Conservation (phyloP, 1,140 invertebrate genomes). For the Centruroides sculpturatus region DNA sequence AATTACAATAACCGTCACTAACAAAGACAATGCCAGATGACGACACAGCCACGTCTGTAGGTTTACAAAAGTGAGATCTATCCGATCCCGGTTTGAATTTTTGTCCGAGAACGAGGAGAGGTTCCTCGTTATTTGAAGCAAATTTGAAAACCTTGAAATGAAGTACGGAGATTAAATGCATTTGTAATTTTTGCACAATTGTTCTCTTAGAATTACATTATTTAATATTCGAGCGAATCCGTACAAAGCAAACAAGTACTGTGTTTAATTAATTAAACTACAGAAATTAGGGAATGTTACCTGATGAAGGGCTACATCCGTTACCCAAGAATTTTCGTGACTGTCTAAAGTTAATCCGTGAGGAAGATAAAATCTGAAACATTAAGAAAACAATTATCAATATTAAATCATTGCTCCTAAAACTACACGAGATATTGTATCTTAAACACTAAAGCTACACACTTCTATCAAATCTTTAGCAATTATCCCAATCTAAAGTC, state of each 20-base stretch:
- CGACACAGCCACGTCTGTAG: constrained; percentile 68
- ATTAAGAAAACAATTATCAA: background rate
- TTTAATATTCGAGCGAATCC: no score
- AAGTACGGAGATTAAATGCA: background rate
- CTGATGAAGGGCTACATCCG: constrained; percentile 87
- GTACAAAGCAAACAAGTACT: no score
- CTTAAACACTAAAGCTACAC: background rate
- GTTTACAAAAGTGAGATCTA: constrained; percentile 76
- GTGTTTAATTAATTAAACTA: no score
- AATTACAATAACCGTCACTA: constrained; percentile 89
- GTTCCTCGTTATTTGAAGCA: constrained; percentile 16
- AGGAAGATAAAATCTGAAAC: constrained; percentile 71
- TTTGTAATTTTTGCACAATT: no score
- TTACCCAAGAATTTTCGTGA: constrained; percentile 56
- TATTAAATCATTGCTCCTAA: no score
- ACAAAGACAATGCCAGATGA: constrained; percentile 76
- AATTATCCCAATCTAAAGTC: constrained; percentile 5
- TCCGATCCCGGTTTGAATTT: constrained; percentile 65
- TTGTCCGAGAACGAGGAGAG: constrained; percentile 33
- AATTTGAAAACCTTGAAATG: constrained; percentile 33
- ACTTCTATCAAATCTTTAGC: background rate
- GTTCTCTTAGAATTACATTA: no score
- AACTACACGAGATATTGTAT: constrained; percentile 3
- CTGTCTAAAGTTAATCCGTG: constrained; percentile 80
- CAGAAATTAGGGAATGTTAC: constrained; percentile 31